phyloP scores from a whole-genome alignment of 2,113 vertebrate genomes.

The Mesitornis unicolor region DNA sequence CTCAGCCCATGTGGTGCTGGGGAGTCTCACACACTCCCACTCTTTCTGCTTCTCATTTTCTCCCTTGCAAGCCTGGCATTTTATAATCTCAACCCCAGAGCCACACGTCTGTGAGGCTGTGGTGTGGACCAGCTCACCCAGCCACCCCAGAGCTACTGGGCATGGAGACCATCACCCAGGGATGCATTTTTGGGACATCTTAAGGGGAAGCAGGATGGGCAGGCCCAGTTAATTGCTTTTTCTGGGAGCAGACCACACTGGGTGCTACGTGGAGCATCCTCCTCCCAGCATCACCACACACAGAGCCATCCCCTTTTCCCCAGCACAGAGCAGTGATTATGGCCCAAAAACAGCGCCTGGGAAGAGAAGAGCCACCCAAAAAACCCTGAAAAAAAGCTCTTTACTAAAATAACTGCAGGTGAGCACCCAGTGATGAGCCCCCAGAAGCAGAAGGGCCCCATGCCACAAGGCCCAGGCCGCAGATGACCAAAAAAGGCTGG shows the following conservation, averaged over 20 bases:
- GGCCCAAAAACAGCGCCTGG: background rate
- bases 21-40: background rate
- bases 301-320: background rate
- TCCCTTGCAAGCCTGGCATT: background rate
- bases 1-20: background rate
- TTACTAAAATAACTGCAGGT: background rate
- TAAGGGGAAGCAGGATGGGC: background rate
- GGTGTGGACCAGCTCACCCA: background rate
- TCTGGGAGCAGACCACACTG: background rate
- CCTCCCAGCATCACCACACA: background rate
- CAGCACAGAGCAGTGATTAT: rapidly evolving
- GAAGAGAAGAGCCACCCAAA: background rate
- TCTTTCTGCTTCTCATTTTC: background rate
- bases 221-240: background rate
- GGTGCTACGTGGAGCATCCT: background rate
- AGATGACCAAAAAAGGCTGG: background rate
- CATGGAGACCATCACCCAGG: background rate
- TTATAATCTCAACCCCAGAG: background rate
- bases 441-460: background rate
- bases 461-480: no score
- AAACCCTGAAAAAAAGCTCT: background rate
- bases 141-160: background rate
- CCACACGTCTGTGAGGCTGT: background rate
- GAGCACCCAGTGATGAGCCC: background rate
- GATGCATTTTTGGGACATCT: background rate